Conservation (phyloP, 1,140 invertebrate genomes). For the Myzus persicae region DNA sequence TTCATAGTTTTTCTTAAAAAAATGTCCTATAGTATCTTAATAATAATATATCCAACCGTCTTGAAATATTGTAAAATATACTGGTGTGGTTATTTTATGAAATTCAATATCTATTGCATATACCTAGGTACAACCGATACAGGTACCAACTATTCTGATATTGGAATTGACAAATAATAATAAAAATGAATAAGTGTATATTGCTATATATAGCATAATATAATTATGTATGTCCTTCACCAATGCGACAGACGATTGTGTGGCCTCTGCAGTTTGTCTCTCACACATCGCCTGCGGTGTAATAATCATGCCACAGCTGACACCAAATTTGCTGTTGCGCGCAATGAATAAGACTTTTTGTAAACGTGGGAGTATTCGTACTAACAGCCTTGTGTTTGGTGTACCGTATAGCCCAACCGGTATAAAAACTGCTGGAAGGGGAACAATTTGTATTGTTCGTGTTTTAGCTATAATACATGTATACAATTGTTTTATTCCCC, state of each 20-base stretch:
- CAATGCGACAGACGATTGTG: neutral
- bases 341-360: neutral
- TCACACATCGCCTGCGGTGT: neutral
- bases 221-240: neutral
- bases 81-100: neutral
- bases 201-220: neutral
- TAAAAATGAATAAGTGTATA: neutral
- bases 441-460: neutral
- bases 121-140: neutral
- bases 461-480: neutral
- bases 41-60: neutral
- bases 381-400: slow-evolving; percentile 1
- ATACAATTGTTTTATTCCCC: neutral
- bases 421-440: neutral
- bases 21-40: neutral
- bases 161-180: neutral
- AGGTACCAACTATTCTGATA: neutral
- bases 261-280: neutral
- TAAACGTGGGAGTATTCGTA: slow-evolving; percentile 24
- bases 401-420: slow-evolving; percentile 27
- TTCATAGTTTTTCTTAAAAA: neutral
- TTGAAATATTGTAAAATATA: neutral
- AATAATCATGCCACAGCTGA: neutral
- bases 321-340: neutral
- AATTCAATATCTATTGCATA: neutral